Evolutionary conservation across 2,797 vertebrate genomes (phyloP), one percentile per base, ranked within the genome.

Genomic region (Cynopterus sphinx): DNA sequence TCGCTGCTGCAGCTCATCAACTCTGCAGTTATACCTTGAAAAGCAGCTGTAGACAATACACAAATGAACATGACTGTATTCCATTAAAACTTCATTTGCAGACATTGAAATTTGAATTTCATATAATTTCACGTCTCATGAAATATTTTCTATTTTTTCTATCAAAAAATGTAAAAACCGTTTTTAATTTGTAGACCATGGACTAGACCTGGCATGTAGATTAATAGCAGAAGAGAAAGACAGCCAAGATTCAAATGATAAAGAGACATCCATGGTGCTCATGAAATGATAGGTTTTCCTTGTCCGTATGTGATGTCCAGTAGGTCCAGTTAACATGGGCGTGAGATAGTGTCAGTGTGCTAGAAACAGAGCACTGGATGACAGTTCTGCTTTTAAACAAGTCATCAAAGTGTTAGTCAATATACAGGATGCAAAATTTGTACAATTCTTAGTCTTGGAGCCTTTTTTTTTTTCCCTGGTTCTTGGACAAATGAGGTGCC

Each of bases 231-330:
- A 57, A 65, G 22, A 90, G 65, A 28, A 36, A 11, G n/a, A 19
- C 2, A 0, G 21, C 4, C 8, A 41, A 41, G 57, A 68, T 59
- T 63, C 61, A 68, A 28, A 39, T 55, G 39, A 77, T 28, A 51
- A 2, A 33, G 51, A 16, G 19, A 49, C 0, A 6, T 12, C 8
- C 0, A 0, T 22, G 57, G 31, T 55, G n/a, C n/a, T 22, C 70
- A 11, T 19, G 0, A 15, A 26, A 24, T 68, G 2, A 11, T 24
- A 21, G 13, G 16, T 36, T 51, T 73, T 73, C 17, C 77, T 39
- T 3, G 5, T 3, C 4, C 1, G 9, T 57, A 26, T 6, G 0
- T n/a, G n/a, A 33, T 39, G 26, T 26, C 53, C 26, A 24, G 15
- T 31, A 26, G 51, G 28, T 36, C 26, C 83, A 49, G 19, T 57